Percentiles rank a stretch among this genome's conserved stretches.
These are phyloP conservation scores for Agrilus mali DNA, from an alignment of 2,888 invertebrate species.

Conservation along the genomic window DNA sequence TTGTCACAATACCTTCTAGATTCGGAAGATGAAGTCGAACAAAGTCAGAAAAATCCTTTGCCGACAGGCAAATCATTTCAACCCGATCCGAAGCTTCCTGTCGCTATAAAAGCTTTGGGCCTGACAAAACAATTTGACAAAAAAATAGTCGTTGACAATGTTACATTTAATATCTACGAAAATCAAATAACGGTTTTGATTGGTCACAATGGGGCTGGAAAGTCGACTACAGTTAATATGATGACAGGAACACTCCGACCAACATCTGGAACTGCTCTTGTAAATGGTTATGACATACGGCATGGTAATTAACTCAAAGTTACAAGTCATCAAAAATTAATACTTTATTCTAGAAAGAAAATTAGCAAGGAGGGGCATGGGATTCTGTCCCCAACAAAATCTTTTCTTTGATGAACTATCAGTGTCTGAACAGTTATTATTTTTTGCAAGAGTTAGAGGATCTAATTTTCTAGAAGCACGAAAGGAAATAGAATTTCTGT, in stretches of 20 bases:
- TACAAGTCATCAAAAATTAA: no score
- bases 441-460: constrained; percentile 66
- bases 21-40: no score
- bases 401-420: constrained; percentile 73
- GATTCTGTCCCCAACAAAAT: constrained; percentile 78
- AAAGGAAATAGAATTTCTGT: constrained; percentile 42
- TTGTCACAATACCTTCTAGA: no score
- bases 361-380: constrained; percentile 47
- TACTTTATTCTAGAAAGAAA: constrained; percentile 34
- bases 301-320: constrained; percentile 22
- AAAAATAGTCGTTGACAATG: constrained; percentile 49
- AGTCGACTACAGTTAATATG: constrained; percentile 90
- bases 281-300: constrained; percentile 63
- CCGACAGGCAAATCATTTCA: no score
- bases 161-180: constrained; percentile 74
- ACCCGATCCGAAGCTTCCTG: no score
- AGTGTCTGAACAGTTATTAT: constrained; percentile 69
- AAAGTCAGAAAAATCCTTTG: no score
- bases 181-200: constrained; percentile 78
- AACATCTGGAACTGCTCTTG: constrained; percentile 53
- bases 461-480: constrained; percentile 39
- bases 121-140: no score
- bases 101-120: no score
- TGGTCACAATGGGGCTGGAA: constrained; percentile 78
- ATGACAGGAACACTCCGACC: constrained; percentile 65